Evolutionary conservation across 2,888 invertebrate species (phyloP).

Genomic region (Agrotis ipsilon): DNA sequence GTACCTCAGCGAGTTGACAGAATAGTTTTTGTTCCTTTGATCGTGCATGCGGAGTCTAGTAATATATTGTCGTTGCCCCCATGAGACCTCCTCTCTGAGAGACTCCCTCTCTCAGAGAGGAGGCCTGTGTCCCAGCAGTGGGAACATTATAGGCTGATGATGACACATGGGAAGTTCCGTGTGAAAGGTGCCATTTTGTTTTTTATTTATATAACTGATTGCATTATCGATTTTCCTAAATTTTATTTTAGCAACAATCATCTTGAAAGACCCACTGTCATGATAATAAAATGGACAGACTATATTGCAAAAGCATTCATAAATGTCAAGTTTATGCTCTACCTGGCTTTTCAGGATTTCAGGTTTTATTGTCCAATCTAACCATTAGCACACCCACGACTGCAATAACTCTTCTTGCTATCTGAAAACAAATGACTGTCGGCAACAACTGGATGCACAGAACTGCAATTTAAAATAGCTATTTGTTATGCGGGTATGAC

Average conservation of each 20-base stretch:
- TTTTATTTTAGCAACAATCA: neutral
- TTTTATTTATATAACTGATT: neutral
- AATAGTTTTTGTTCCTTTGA: too few relatives aligned
- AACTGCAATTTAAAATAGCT: constrained; percentile 4
- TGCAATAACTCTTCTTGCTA: neutral
- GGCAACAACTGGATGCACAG: neutral
- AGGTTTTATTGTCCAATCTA: constrained; percentile 2
- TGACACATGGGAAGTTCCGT: too few relatives aligned
- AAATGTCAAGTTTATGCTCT: neutral
- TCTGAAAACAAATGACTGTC: neutral
- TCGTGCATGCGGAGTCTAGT: too few relatives aligned
- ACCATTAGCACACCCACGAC: neutral
- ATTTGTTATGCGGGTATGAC: constrained; percentile 7
- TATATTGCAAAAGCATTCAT: neutral
- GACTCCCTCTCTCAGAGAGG: too few relatives aligned
- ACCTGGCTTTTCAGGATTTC: neutral
- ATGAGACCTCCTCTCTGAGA: too few relatives aligned
- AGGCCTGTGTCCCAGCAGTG: too few relatives aligned
- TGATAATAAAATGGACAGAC: neutral
- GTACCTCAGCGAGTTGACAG: too few relatives aligned
- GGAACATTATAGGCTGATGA: too few relatives aligned
- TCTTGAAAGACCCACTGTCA: neutral
- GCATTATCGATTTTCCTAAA: too few relatives aligned
- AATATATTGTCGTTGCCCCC: too few relatives aligned
- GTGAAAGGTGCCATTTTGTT: too few relatives aligned